phyloP scores from a whole-genome alignment of 2,113 vertebrate species.

The Gulo gulo region DNA sequence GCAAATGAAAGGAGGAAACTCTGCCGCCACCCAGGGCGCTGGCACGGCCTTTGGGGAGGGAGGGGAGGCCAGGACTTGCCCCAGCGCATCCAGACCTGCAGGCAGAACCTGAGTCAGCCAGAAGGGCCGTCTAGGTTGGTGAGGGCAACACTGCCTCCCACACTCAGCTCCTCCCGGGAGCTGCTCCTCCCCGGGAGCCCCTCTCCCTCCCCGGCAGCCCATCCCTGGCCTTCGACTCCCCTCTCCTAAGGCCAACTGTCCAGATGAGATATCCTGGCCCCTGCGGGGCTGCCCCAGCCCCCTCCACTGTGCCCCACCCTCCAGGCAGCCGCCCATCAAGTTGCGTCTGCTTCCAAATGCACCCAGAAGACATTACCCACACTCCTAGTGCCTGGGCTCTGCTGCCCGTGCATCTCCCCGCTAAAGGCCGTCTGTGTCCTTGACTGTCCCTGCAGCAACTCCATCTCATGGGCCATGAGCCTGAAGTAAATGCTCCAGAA shows the following conservation, averaged over 20 bases:
- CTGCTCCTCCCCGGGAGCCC: not conserved
- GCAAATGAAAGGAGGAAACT: not conserved
- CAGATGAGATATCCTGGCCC: not conserved
- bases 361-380: not conserved
- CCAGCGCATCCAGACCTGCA: slow-evolving; percentile 28
- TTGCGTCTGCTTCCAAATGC: not conserved
- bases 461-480: not conserved
- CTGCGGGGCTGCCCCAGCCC: not conserved
- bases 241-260: too few relatives aligned
- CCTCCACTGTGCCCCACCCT: not conserved
- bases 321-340: not conserved
- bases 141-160: not conserved
- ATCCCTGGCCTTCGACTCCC: not conserved
- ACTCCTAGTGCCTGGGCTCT: not conserved
- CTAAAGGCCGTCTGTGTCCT: not conserved
- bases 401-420: fast-evolving
- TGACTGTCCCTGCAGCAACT: not conserved
- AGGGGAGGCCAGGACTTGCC: not conserved
- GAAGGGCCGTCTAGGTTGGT: not conserved
- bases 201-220: not conserved
- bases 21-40: not conserved
- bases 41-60: not conserved
- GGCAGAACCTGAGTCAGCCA: slow-evolving; percentile 45
- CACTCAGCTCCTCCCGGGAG: not conserved
- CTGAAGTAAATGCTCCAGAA: not conserved